These are phyloP conservation scores for Pipistrellus nathusii DNA, from an alignment of 2,797 vertebrate genomes.

Conservation along the genomic window DNA sequence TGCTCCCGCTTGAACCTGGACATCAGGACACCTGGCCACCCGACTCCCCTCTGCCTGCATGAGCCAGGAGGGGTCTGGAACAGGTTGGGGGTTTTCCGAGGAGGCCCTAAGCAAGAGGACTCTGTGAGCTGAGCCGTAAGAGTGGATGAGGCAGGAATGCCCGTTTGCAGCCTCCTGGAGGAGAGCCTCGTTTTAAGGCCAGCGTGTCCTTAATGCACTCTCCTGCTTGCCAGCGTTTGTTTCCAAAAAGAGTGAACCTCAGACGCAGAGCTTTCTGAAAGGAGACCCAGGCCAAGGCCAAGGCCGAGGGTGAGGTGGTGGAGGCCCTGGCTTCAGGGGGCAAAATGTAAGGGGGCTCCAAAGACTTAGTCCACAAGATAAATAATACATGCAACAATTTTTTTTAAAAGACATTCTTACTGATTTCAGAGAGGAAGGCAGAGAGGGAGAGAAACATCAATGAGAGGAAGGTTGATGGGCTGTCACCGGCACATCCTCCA, in stretches of 20 bases:
- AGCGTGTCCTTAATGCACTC: slow-evolving; percentile 28
- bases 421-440: no score
- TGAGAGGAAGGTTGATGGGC: no score
- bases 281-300: not conserved
- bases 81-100: not conserved
- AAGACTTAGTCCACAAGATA: not conserved
- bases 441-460: no score
- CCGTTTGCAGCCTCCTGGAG: not conserved
- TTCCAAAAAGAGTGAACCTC: not conserved
- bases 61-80: not conserved
- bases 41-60: not conserved
- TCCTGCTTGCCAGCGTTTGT: not conserved
- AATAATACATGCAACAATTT: not conserved
- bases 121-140: rapidly evolving
- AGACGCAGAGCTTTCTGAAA: not conserved
- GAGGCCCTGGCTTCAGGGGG: not conserved
- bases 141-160: not conserved
- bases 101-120: not conserved
- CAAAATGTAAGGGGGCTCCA: not conserved
- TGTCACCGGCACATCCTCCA: no score
- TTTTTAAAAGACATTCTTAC: no score
- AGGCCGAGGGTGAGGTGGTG: not conserved
- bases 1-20: not conserved
- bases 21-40: not conserved
- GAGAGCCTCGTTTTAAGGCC: not conserved